Evolutionary conservation across 2,113 vertebrate genomes (phyloP), one percentile per base, ranked within the genome.

Genomic region (Coptodon bakossiorum): DNA sequence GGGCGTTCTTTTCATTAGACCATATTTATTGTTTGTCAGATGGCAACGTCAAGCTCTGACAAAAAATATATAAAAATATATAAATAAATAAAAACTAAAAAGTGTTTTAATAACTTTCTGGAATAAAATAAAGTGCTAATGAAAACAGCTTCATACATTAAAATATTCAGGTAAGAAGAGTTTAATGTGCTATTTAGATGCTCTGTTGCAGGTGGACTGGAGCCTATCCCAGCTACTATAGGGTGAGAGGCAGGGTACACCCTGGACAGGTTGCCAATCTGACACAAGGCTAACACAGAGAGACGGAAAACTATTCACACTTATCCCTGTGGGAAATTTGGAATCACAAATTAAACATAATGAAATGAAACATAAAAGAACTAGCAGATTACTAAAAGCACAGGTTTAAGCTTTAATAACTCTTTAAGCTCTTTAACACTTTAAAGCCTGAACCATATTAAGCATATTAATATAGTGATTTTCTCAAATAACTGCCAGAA

Each of bases 181-280:
- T 48, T 76, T 27, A 1, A 29, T 5, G 14, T 27, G 40, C 0
- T 73, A 43, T 73, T 71, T 71, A 45, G 40, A 48, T 24, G 27
- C 9, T 45, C 7, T 73, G 10, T 45, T 66, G 2, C 0, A 1
- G 34, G 19, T 66, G 61, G 61, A 22, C 61, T 0, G 34, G 0
- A 66, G 61, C 34, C 19, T 0, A 27, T 27, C 6, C 0, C 0
- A 56, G 54, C 54, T 56, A 1, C 54, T 56, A 13, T 56, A 56
- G 53, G n/a, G 53, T 0, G 17, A 66, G 61, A 66, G 17, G 34
- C 34, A 8, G 34, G 61, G 34, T 66, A 66, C 61, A 66, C 31
- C 61, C 10, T 61, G 57, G 57, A 34, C 57, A 61, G 29, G 59
- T 34, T 61, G 29, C 29, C 29, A 34, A 61, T 34, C 57, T 61